Base-by-base conservation (phyloP, 2,888 invertebrate genomes). In the Stenolophus ochropezus region DNA sequence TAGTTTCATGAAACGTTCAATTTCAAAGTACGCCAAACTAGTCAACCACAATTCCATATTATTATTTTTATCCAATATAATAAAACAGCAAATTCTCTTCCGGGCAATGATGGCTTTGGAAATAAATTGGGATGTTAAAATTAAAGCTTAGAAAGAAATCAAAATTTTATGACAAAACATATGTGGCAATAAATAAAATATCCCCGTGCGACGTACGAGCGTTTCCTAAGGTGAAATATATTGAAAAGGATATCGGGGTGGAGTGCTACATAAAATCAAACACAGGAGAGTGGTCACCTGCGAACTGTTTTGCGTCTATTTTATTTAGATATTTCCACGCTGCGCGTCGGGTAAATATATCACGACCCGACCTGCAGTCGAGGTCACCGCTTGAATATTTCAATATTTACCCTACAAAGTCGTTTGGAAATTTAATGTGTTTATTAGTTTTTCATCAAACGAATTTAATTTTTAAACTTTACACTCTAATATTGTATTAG, bases 231-330 rank as follows among this genome's bases (percentile, higher is more conserved):
- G 51, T 78, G 49, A 69, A 78, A 78, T 78, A 78, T 78, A 78
- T 78, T 78, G 78, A 51, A 78, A 51, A 78, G 69, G 69, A 78
- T 78, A 78, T 69, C 69, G 53, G 11, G 69, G n/a, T 23, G 20
- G 20, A 58, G 33, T 21, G 69, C 49, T 65, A 65, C 65, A 69
- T 78, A 78, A 78, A 78, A 78, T 78, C 78, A 78, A 47, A 69
- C 69, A 78, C 65, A 78, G 49, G 78, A 78, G 69, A 47, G 25
- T 61, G 78, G 78, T 69, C 78, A 78, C 78, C 78, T 78, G 78
- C 65, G 51, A 78, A 69, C 42, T 76, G 77, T 42, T 77, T 47
- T 18, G 23, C 69, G 69, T 61, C 77, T 77, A 61, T 77, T 77
- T 77, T 77, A 77, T 77, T 77, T 61, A 61, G 61, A 77, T 47